phyloP scores from a whole-genome alignment of 2,113 vertebrate genomes.

The Lasiurus borealis region DNA sequence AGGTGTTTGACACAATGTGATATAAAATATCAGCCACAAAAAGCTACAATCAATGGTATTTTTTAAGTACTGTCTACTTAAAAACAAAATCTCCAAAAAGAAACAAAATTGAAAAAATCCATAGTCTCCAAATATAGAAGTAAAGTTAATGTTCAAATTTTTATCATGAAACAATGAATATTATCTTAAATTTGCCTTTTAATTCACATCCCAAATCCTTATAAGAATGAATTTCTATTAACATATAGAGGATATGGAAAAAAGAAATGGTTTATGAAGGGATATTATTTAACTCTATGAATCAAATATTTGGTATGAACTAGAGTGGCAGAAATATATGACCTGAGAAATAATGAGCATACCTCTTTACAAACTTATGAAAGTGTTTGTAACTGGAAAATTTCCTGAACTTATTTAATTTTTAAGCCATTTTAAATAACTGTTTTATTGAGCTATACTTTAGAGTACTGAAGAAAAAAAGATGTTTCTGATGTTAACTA shows the following conservation, averaged over 20 bases:
- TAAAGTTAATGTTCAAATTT: neutral
- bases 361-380: neutral
- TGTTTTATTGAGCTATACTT: neutral
- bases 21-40: neutral
- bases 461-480: neutral
- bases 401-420: neutral
- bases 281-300: neutral
- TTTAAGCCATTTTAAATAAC: neutral
- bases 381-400: neutral
- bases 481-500: neutral
- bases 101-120: neutral
- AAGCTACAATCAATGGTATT: neutral
- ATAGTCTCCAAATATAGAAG: neutral
- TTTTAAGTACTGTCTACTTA: neutral
- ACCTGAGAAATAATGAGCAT: neutral
- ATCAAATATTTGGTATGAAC: neutral
- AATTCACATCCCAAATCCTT: neutral
- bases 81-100: neutral
- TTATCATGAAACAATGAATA: neutral
- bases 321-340: neutral
- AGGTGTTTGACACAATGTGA: neutral
- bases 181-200: neutral
- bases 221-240: neutral
- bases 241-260: rapidly evolving
- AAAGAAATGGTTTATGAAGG: neutral